phyloP scores from a whole-genome alignment of 2,888 invertebrate species.

The Mactromeris polynyma region DNA sequence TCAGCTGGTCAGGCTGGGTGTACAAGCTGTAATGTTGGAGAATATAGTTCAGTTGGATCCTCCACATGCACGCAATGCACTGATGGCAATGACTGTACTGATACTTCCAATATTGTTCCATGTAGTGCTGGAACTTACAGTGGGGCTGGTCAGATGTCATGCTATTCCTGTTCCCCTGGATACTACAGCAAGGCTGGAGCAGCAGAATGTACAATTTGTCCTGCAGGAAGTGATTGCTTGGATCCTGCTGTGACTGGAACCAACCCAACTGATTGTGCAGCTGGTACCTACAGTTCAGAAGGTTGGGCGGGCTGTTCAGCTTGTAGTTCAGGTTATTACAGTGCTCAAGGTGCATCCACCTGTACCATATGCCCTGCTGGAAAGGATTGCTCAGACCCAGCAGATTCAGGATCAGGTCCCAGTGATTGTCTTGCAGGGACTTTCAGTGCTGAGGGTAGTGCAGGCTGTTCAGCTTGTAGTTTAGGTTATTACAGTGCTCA shows the following conservation, averaged over 20 bases:
- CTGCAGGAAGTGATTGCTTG: slow-evolving; percentile 64
- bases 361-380: slow-evolving; percentile 72
- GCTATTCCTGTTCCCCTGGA: slow-evolving; percentile 68
- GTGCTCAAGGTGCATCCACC: slow-evolving; percentile 35
- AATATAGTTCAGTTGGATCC: slow-evolving; percentile 65
- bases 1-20: slow-evolving; percentile 77
- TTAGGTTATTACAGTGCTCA: slow-evolving; percentile 70
- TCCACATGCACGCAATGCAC: slow-evolving; percentile 76
- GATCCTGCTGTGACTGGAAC: slow-evolving; percentile 48
- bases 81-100: slow-evolving; percentile 73
- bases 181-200: slow-evolving; percentile 60
- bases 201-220: slow-evolving; percentile 49
- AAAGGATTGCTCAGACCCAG: slow-evolving; percentile 68
- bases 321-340: slow-evolving; percentile 77
- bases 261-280: slow-evolving; percentile 45
- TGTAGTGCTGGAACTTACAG: slow-evolving; percentile 76
- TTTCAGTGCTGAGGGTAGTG: slow-evolving; percentile 53
- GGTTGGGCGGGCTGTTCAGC: slow-evolving; percentile 46
- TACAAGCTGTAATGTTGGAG: slow-evolving; percentile 74
- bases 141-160: slow-evolving; percentile 57
- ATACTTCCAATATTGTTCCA: slow-evolving; percentile 46
- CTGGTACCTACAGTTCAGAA: slow-evolving; percentile 64
- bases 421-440: slow-evolving; percentile 65
- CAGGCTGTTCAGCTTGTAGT: slow-evolving; percentile 67
- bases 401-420: slow-evolving; percentile 30